Conservation (phyloP, 2,888 invertebrate genomes). For the Gymnosoma rotundatum region DNA sequence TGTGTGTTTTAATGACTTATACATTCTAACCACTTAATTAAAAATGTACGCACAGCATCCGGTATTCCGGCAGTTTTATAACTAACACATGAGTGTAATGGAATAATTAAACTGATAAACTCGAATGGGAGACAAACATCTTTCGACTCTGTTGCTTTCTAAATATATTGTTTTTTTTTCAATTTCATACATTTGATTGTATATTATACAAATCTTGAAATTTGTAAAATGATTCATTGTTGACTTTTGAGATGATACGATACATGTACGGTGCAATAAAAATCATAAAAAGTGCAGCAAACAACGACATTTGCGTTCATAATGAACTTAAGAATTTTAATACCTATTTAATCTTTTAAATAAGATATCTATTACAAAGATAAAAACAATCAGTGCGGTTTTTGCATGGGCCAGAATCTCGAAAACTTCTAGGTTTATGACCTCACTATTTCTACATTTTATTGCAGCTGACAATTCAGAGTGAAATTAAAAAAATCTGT, state of each 20-base stretch:
- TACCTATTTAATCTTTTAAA: no score
- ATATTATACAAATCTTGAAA: background rate
- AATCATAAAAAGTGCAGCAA: slow-evolving; percentile 35
- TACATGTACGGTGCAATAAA: background rate
- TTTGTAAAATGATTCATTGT: slow-evolving; percentile 38
- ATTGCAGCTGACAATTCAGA: no score
- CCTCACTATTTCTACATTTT: no score
- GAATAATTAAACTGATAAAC: background rate
- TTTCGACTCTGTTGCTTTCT: slow-evolving; percentile 23
- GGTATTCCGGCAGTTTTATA: slow-evolving; percentile 41
- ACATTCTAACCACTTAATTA: background rate
- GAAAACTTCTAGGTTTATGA: no score
- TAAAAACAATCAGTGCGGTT: no score
- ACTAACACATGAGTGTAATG: slow-evolving; percentile 23
- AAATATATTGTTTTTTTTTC: background rate
- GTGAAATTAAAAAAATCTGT: no score
- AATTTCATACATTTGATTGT: slow-evolving; percentile 16
- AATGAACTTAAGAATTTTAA: no score
- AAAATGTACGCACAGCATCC: slow-evolving; percentile 23
- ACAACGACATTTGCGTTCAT: slow-evolving; percentile 13
- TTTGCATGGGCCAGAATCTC: no score
- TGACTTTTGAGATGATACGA: background rate
- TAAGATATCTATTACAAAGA: no score
- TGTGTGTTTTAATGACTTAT: background rate
- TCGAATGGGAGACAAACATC: slow-evolving; percentile 22